These are phyloP conservation scores for Pteronotus mesoamericanus DNA, from an alignment of 2,797 vertebrate species.

Conservation along the genomic window DNA sequence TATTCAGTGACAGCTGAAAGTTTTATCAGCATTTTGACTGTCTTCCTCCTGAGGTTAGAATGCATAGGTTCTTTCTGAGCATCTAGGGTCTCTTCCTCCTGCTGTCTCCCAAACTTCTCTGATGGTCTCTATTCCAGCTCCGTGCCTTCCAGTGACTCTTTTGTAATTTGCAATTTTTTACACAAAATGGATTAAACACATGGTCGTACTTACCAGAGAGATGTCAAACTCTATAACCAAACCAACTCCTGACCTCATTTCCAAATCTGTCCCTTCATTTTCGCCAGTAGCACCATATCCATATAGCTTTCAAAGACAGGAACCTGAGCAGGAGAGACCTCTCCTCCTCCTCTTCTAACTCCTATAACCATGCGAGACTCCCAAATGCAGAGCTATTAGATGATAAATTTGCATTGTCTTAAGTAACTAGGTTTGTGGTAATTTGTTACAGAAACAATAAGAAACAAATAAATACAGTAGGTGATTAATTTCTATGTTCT, in stretches of 20 bases:
- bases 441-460: not conserved
- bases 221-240: not conserved
- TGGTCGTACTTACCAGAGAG: not conserved
- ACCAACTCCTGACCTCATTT: not conserved
- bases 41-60: not conserved
- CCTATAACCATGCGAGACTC: not conserved
- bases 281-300: no score
- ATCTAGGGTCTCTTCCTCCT: no score
- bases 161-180: not conserved
- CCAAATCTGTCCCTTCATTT: not conserved
- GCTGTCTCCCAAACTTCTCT: fast-evolving
- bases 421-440: not conserved
- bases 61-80: not conserved
- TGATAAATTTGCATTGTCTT: not conserved
- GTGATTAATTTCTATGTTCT: not conserved
- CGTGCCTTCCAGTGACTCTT: not conserved
- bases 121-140: not conserved
- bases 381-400: not conserved
- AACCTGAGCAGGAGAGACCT: not conserved
- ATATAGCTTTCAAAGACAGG: not conserved
- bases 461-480: not conserved
- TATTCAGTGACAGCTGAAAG: not conserved
- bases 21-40: not conserved
- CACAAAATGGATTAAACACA: fast-evolving
- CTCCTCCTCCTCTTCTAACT: not conserved